Conservation (phyloP, 2,113 vertebrate genomes). For the Apaloderma vittatum region DNA sequence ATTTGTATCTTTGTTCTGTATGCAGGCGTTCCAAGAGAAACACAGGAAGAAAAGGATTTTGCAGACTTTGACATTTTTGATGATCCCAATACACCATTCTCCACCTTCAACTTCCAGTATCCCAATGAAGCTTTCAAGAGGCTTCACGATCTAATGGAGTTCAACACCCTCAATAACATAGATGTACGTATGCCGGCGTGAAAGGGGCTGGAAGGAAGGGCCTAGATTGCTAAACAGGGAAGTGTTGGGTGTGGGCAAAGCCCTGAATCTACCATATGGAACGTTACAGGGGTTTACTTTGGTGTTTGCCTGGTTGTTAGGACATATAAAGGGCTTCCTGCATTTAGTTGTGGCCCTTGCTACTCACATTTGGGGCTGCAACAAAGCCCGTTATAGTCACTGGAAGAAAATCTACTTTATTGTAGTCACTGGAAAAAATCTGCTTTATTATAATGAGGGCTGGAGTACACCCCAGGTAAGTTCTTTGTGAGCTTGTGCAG, state of each 20-base stretch:
- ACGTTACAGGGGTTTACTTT: background rate
- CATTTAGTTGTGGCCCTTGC: background rate
- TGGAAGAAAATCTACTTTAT: background rate
- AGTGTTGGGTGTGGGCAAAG: background rate
- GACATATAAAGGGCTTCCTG: background rate
- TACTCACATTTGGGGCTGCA: background rate
- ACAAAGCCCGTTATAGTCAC: background rate
- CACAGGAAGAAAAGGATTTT: conserved; percentile 89
- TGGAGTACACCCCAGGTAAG: background rate
- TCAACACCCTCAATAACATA: conserved; percentile 97
- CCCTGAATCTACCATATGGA: background rate
- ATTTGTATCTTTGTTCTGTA: background rate
- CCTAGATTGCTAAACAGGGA: background rate
- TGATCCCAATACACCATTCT: conserved; percentile 91
- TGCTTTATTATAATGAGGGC: background rate
- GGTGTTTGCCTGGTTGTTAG: background rate
- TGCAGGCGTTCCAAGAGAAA: conserved; percentile 90
- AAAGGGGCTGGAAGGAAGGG: background rate
- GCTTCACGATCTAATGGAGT: conserved; percentile 96
- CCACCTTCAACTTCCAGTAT: conserved; percentile 98
- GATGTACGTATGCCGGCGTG: conserved; percentile 81
- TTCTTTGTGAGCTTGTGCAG: background rate
- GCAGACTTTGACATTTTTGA: conserved; percentile 99
- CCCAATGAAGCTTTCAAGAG: conserved; percentile 90
- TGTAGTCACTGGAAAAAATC: background rate